phyloP scores from a whole-genome alignment of 2,888 invertebrate genomes.

The Sminthurides aquaticus region DNA sequence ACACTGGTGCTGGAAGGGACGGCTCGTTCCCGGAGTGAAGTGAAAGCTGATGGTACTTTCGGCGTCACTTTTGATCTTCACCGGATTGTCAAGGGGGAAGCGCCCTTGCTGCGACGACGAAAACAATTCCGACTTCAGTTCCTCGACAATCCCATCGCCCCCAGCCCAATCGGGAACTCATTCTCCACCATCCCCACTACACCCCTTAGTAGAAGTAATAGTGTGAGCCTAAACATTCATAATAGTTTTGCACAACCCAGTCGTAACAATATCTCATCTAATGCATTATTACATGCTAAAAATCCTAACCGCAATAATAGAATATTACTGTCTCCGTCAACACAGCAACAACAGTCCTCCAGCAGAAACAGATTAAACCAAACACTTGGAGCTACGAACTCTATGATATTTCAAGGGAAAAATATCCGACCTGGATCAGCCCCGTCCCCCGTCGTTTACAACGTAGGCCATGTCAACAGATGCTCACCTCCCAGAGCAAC shows the following conservation, averaged over 20 bases:
- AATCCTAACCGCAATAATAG: slow-evolving; percentile 12
- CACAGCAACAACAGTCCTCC: slow-evolving; percentile 20
- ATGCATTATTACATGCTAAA: slow-evolving; percentile 15
- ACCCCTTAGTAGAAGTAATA: slow-evolving; percentile 16
- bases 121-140: slow-evolving; percentile 44
- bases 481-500: slow-evolving; percentile 42
- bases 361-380: slow-evolving; percentile 6
- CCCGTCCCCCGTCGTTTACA: not conserved
- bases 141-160: slow-evolving; percentile 37
- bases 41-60: slow-evolving; percentile 41
- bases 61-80: slow-evolving; percentile 43
- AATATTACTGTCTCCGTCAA: not conserved
- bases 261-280: slow-evolving; percentile 6
- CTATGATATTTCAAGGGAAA: not conserved
- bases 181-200: not conserved
- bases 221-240: slow-evolving; percentile 29
- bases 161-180: slow-evolving; percentile 1
- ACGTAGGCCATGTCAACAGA: slow-evolving; percentile 17
- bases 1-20: slow-evolving; percentile 42
- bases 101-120: slow-evolving; percentile 38
- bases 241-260: slow-evolving; percentile 20
- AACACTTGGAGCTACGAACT: not conserved
- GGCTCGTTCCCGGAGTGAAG: slow-evolving; percentile 42
- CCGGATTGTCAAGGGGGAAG: slow-evolving; percentile 42
- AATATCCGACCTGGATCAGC: not conserved